Conservation (phyloP, 1,140 invertebrate genomes). For the Achatina immaculata region DNA sequence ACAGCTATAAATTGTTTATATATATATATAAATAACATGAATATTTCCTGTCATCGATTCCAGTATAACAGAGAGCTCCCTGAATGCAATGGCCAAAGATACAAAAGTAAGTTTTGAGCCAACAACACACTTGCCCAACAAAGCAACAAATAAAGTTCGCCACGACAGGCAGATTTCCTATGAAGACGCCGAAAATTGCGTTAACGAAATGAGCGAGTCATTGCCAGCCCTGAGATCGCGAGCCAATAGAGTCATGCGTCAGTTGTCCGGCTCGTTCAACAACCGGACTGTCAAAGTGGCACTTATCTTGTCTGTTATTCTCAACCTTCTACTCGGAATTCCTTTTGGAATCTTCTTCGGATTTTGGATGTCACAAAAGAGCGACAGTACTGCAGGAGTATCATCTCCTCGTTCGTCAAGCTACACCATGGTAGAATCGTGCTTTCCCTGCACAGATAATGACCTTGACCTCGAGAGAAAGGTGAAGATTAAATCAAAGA, state of each 20-base stretch:
- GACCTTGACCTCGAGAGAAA: neutral
- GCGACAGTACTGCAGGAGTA: neutral
- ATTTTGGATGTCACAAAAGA: constrained; percentile 30
- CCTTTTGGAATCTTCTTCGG: constrained; percentile 33
- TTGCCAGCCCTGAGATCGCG: constrained; percentile 28
- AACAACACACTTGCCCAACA: neutral
- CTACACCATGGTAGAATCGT: neutral
- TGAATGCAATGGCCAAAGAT: constrained; percentile 32
- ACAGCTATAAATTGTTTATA: no score
- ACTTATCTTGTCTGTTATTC: constrained; percentile 20
- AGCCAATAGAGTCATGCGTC: constrained; percentile 27
- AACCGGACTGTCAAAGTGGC: constrained; percentile 31
- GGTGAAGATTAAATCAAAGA: constrained; percentile 9
- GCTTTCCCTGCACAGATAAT: constrained; percentile 3
- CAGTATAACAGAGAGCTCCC: constrained; percentile 33
- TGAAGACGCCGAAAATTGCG: constrained; percentile 34
- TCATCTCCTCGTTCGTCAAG: neutral
- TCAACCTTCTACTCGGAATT: constrained; percentile 21
- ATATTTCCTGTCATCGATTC: neutral
- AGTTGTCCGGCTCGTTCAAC: constrained; percentile 34
- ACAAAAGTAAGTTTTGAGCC: constrained; percentile 28
- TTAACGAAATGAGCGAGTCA: constrained; percentile 35
- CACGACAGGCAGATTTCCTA: constrained; percentile 27
- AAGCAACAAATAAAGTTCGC: constrained; percentile 1
- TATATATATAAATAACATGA: neutral